These are phyloP conservation scores for Nymphalis polychloros DNA, from an alignment of 2,888 invertebrate species.

Conservation along the genomic window DNA sequence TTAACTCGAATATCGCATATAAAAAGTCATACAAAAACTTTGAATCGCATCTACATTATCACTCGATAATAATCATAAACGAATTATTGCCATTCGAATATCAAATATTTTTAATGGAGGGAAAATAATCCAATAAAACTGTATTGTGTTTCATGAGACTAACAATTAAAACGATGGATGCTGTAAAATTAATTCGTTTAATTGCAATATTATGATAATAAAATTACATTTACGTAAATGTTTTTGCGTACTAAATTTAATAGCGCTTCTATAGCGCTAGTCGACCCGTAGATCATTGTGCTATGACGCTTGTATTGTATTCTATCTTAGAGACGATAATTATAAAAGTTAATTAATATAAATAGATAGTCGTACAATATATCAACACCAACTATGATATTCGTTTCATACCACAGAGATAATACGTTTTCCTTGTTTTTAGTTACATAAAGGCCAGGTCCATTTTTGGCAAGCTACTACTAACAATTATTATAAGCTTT, in stretches of 20 bases:
- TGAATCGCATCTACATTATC: constrained; percentile 15
- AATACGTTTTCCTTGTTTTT: too few species aligned
- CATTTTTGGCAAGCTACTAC: too few species aligned
- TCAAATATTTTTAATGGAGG: constrained; percentile 28
- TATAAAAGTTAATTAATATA: too few species aligned
- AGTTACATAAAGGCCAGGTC: too few species aligned
- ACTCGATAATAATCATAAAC: constrained; percentile 31
- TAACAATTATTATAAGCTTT: too few species aligned
- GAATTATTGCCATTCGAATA: constrained; percentile 27
- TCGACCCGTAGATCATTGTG: too few species aligned
- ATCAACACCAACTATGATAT: too few species aligned
- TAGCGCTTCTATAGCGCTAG: neutral
- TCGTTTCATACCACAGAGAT: too few species aligned
- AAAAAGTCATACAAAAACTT: neutral
- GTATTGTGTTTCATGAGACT: constrained; percentile 17
- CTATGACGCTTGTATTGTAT: neutral
- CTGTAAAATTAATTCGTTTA: constrained; percentile 18
- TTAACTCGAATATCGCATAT: neutral
- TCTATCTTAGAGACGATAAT: too few species aligned
- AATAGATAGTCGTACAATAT: too few species aligned
- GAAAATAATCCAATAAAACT: constrained; percentile 29
- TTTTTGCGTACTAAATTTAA: too few species aligned
- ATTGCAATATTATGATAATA: neutral
- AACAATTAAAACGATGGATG: constrained; percentile 29
- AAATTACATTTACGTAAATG: neutral